phyloP scores from a whole-genome alignment of 2,797 vertebrate genomes.

The Simalia tracyae region DNA sequence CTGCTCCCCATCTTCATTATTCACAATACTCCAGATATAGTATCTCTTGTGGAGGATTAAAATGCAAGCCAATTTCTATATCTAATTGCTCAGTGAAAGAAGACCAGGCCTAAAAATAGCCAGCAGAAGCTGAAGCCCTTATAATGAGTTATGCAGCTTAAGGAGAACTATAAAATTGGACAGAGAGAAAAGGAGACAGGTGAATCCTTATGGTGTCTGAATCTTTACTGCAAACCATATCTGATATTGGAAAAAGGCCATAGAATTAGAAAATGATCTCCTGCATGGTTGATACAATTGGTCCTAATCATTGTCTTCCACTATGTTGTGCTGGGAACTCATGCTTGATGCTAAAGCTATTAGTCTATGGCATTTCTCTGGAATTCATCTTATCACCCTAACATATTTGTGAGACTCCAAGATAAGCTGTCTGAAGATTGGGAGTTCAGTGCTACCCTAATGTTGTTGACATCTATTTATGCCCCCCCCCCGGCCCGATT shows the following conservation, averaged over 20 bases:
- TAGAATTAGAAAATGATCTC: background rate
- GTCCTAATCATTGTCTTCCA: background rate
- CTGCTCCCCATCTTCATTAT: background rate
- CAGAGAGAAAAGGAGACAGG: background rate
- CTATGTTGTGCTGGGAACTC: background rate
- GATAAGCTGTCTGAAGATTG: too few species aligned
- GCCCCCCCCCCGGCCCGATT: too few species aligned
- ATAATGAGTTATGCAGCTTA: background rate
- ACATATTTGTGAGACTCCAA: background rate
- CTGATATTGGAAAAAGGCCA: background rate
- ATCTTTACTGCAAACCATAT: background rate
- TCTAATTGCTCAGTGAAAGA: background rate
- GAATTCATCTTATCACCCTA: background rate
- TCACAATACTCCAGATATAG: background rate
- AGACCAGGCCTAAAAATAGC: background rate
- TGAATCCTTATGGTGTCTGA: background rate
- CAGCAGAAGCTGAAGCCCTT: background rate
- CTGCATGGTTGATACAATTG: background rate
- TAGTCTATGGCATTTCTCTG: background rate
- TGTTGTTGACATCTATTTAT: too few species aligned
- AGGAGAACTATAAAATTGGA: background rate
- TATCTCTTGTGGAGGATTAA: background rate
- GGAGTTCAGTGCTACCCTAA: too few species aligned
- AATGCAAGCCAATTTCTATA: background rate
- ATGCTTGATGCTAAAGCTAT: background rate